Percentiles rank a stretch among this genome's conserved stretches.
These are phyloP conservation scores for Drosophila koepferae DNA, from an alignment of 2,888 invertebrate species.

Conservation along the genomic window DNA sequence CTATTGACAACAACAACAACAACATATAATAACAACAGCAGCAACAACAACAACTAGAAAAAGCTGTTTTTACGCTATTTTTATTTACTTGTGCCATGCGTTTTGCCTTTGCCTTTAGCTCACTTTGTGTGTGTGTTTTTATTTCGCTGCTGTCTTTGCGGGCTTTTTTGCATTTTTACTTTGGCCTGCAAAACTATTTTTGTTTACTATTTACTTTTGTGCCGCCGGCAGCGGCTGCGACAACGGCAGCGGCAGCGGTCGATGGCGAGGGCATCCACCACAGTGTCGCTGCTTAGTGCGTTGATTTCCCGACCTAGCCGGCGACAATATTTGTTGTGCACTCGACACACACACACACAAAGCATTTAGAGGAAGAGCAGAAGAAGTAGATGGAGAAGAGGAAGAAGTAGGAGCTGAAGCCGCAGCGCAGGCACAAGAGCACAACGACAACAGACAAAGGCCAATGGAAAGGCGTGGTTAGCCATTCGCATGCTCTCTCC, in stretches of 20 bases:
- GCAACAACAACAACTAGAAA: conserved; percentile 33
- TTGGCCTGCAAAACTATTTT: conserved; percentile 75
- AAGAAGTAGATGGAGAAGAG: background rate
- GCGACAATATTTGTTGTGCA: conserved; percentile 82
- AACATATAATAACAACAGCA: conserved; percentile 16
- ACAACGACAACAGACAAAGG: conserved; percentile 63
- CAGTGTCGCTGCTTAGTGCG: conserved; percentile 54
- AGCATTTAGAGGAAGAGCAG: conserved; percentile 39
- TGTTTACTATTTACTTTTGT: conserved; percentile 78
- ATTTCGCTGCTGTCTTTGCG: conserved; percentile 33
- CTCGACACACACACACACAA: conserved; percentile 41
- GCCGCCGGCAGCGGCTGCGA: conserved; percentile 40
- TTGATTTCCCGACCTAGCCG: conserved; percentile 83
- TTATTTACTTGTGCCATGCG: conserved; percentile 10
- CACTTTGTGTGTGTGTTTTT: background rate
- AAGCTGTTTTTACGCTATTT: conserved; percentile 52
- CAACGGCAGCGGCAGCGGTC: conserved; percentile 21
- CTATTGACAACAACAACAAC: conserved; percentile 20
- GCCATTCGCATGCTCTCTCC: conserved; percentile 3
- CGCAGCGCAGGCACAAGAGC: conserved; percentile 1
- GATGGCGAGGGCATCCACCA: conserved; percentile 8
- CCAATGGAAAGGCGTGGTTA: conserved; percentile 65
- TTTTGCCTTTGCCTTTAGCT: conserved; percentile 35
- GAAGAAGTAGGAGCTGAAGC: background rate
- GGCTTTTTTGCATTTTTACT: conserved; percentile 68